These are phyloP conservation scores for Fragum sueziense DNA, from an alignment of 2,888 invertebrate genomes.

Conservation along the genomic window DNA sequence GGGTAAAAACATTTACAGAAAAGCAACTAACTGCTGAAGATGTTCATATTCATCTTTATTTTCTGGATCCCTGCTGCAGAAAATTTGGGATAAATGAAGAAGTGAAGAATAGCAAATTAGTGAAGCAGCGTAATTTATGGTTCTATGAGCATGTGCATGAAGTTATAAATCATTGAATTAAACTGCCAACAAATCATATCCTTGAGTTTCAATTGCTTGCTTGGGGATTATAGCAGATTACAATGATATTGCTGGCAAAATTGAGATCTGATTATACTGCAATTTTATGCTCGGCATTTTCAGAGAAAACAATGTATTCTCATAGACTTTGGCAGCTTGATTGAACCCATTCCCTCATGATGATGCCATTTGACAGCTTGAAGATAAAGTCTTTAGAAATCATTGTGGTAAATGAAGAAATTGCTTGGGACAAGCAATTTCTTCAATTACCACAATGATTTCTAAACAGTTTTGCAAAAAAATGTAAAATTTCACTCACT, in stretches of 20 bases:
- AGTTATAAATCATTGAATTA: neutral
- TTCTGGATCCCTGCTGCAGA: too few species aligned
- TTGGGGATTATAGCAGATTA: neutral
- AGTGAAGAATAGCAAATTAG: too few species aligned
- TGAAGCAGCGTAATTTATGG: neutral
- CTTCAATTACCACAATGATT: too few species aligned
- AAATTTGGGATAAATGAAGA: too few species aligned
- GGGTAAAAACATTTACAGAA: too few species aligned
- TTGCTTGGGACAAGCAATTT: too few species aligned
- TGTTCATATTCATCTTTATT: too few species aligned
- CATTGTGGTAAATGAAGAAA: neutral
- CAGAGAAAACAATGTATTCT: too few species aligned
- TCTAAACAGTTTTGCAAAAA: neutral
- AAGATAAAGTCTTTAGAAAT: neutral
- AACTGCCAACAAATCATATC: neutral
- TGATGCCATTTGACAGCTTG: neutral
- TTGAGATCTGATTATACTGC: neutral
- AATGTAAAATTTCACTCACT: too few species aligned
- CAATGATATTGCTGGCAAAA: neutral
- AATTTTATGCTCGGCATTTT: too few species aligned
- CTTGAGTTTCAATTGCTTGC: neutral
- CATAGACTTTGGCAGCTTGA: too few species aligned
- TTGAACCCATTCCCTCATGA: neutral
- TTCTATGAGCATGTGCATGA: neutral
- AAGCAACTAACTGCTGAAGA: too few species aligned